Evolutionary conservation across 2,888 invertebrate species (phyloP), one percentile per base, ranked within the genome.

Genomic region (Chymomyza caudatula): DNA sequence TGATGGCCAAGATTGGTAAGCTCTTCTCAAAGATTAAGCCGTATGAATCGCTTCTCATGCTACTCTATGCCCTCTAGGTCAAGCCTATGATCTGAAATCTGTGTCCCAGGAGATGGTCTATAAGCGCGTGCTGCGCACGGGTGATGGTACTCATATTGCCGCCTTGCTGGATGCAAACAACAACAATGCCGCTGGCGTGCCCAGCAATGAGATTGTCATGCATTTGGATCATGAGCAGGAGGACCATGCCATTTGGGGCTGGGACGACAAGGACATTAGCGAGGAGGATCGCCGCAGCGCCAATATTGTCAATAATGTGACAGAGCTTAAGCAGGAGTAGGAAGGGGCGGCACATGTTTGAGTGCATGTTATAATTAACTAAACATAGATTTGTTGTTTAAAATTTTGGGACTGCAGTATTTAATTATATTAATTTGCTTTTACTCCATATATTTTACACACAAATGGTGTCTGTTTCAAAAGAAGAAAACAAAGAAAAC

Each of bases 51-150:
- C 11, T 44, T 5, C 44, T 44, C n/a, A 4, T 44, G n/a, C 44
- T 37, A 37, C 4, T 37, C 37, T 49, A 11, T 20, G 25, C 8
- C 57, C 37, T 2, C 1, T 93, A 90, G 97, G 97, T 44, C 93
- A 94, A 92, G 97, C 96, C 0, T 96, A 96, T 88, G 96, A 97
- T 87, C 90, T 96, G 80, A 97, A 96, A 90, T 95, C 94, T 1
- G 96, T 96, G 2, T 92, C 94, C 3, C 88, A 91, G 4, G 93
- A 94, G 2, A 93, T 95, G 92, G 92, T 96, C 1, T 90, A 92
- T 65, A 94, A 93, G 86, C 92, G 97, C 57, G 93, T 94, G 0
- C 87, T 91, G 17, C 92, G 96, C 77, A 95, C 95, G 0, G 96
- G 96, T 0, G 95, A 96, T 74, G 95, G 95, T 0, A 89, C 92